These are phyloP conservation scores for Coregonus clupeaformis DNA, from an alignment of 2,113 vertebrate genomes.

Conservation along the genomic window DNA sequence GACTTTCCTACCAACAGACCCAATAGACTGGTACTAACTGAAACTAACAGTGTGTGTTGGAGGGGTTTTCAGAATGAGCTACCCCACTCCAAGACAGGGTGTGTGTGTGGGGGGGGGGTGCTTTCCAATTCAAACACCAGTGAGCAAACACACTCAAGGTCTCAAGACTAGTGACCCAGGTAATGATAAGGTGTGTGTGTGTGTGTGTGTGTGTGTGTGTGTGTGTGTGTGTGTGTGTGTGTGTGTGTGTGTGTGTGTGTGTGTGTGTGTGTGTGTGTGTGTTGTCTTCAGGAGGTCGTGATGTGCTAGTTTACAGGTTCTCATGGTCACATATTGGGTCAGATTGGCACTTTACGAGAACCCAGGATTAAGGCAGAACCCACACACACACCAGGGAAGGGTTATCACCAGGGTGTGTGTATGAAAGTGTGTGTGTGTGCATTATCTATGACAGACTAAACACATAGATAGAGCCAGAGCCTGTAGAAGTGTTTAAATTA, in stretches of 20 bases:
- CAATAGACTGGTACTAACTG: neutral
- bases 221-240: conserved; percentile 1
- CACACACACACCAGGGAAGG: conserved; percentile 14
- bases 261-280: neutral
- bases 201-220: neutral
- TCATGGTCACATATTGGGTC: conserved; percentile 24
- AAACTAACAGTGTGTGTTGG: neutral
- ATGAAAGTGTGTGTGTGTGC: neutral
- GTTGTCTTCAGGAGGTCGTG: neutral
- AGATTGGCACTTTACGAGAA: conserved; percentile 43
- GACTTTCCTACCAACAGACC: neutral
- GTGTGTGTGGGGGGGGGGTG: neutral
- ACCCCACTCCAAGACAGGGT: neutral
- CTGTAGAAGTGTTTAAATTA: neutral
- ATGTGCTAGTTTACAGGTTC: conserved; percentile 37
- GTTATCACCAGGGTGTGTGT: conserved; percentile 26
- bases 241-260: conserved; percentile 28
- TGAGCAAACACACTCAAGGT: neutral
- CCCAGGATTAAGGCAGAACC: conserved; percentile 11
- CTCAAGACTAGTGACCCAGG: neutral
- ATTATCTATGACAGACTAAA: conserved; percentile 33
- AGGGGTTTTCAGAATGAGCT: too few species aligned
- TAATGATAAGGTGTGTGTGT: conserved; percentile 2
- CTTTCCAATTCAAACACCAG: neutral
- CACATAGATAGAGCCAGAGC: conserved; percentile 27